Conservation (phyloP, 53 echinoderm and acorn worm genomes). For the Zoroaster sp. region DNA sequence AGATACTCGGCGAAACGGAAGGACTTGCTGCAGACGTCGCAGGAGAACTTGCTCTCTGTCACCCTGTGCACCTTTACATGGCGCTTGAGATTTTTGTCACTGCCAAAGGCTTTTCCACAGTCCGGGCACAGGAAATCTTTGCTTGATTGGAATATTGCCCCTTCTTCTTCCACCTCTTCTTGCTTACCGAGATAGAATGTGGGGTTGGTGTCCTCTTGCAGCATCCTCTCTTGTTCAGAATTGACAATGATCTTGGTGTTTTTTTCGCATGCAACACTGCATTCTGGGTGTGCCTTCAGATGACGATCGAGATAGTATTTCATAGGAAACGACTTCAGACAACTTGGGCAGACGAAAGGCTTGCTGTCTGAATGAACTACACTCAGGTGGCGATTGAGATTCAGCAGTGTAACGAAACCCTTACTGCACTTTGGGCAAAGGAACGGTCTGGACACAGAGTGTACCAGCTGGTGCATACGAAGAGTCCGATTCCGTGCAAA, state of each 20-base stretch:
- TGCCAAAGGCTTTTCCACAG: neutral
- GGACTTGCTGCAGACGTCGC: slow-evolving; percentile 37
- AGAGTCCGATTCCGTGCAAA: neutral
- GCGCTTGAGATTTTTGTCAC: neutral
- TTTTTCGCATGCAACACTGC: neutral
- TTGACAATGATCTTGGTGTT: neutral
- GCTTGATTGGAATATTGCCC: neutral
- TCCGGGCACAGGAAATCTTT: neutral
- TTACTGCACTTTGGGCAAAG: neutral
- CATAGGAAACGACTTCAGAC: neutral
- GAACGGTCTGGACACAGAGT: neutral
- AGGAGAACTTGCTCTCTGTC: neutral
- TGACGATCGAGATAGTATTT: neutral
- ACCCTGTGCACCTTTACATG: neutral
- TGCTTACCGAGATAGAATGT: neutral
- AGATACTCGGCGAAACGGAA: slow-evolving; percentile 20
- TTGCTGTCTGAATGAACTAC: neutral
- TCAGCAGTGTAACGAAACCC: neutral
- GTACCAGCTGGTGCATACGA: neutral
- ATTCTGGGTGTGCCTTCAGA: neutral
- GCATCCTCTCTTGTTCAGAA: neutral
- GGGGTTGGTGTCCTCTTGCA: neutral
- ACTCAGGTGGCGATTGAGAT: neutral
- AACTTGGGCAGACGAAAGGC: neutral
- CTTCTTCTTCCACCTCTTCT: neutral